phyloP scores from a whole-genome alignment of 2,888 invertebrate species.

The Shargacucullia verbasci region DNA sequence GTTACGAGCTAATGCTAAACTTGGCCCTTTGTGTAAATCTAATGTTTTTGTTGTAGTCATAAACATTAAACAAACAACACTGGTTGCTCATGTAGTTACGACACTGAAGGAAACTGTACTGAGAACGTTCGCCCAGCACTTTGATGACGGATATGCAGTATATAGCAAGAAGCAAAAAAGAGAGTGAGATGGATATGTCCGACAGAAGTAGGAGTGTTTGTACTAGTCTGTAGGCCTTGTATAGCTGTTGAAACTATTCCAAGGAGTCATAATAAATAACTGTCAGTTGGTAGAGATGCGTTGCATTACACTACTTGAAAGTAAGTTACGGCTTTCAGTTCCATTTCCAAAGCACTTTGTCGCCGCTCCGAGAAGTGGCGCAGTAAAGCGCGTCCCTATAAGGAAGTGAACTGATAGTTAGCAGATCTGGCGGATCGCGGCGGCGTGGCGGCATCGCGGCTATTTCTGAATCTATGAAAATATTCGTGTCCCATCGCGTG shows the following conservation, averaged over 20 bases:
- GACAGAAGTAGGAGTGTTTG: too few relatives aligned
- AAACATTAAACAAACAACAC: not conserved
- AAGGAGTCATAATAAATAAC: not conserved
- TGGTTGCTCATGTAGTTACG: not conserved
- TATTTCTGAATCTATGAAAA: conserved; percentile 79
- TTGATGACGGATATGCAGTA: too few relatives aligned
- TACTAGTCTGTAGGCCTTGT: not conserved
- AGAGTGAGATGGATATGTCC: too few relatives aligned
- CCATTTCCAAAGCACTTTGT: conserved; percentile 13
- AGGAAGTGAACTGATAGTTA: conserved; percentile 45
- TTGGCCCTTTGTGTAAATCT: not conserved
- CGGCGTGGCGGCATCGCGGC: conserved; percentile 55
- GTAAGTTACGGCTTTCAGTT: conserved; percentile 2
- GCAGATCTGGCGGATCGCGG: conserved; percentile 36
- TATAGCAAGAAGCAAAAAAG: too few relatives aligned
- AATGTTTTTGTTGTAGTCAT: not conserved
- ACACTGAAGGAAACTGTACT: not conserved
- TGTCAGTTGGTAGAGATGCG: not conserved
- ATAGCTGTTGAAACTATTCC: not conserved
- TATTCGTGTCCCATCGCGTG: conserved; percentile 77
- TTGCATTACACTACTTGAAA: not conserved
- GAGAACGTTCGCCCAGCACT: too few relatives aligned
- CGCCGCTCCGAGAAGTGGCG: conserved; percentile 18
- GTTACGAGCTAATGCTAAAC: not conserved
- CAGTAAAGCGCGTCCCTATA: conserved; percentile 27